Evolutionary conservation across 1,140 invertebrate genomes (phyloP), one percentile per base, ranked within the genome.

Genomic region (Melitaea cinxia): DNA sequence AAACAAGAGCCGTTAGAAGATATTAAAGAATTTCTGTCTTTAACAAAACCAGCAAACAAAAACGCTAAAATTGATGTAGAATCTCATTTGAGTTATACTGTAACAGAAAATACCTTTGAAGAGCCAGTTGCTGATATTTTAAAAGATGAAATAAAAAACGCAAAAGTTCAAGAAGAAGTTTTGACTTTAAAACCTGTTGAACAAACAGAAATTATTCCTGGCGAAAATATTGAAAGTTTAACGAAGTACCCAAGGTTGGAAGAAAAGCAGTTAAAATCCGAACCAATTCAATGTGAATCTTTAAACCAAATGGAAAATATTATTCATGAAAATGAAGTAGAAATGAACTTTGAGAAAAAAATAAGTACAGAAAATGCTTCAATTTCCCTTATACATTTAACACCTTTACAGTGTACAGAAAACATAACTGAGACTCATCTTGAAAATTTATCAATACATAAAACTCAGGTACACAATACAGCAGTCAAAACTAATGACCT

Each of bases 401-500:
- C 77, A 74, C 79, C 83, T 57, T 50, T 89, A 72, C 77, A 86
- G 70, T 88, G 83, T 59, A 76, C 74, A 33, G 87, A 88, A 78
- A 82, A 81, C 65, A 65, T 84, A 66, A 37, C 70, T 37, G 78
- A 80, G 74, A 67, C 68, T 62, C 66, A 77, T 52, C 45, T 68
- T 10, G 73, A 80, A 37, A 74, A 82, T 59, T 66, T 88, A 6
- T 35, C 63, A 49, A 71, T 65, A 68, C 70, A 65, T 19, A 24
- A 55, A 57, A 67, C 65, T 71, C 68, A 72, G 53, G 68, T 62
- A 57, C 71, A 82, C 63, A 82, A 10, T 12, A 57, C 77, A 10
- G 68, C 45, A 7, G n/a, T 80, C 15, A 72, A 60, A 61, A 69
- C 81, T 45, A 65, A 67, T 39, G 58, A 56, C 59, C 35, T 82